Conservation (phyloP, 1,140 invertebrate genomes). For the Marisa cornuarietis region DNA sequence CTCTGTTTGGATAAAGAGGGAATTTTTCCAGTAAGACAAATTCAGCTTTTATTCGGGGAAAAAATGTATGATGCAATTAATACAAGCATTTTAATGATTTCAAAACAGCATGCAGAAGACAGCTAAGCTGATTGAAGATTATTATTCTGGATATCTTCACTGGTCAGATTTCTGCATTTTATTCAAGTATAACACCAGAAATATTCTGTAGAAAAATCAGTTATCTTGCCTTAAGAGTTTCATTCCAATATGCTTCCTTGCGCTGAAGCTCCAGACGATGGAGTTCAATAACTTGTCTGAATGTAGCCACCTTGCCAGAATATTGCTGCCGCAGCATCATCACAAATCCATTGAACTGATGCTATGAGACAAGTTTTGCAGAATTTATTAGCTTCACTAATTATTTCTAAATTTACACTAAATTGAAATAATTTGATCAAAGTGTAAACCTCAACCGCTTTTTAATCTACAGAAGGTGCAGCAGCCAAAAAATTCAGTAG, state of each 20-base stretch:
- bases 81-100: no score
- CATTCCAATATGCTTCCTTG: conserved; percentile 61
- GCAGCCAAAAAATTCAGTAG: no score
- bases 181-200: not conserved
- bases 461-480: not conserved
- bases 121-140: not conserved
- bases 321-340: conserved; percentile 52
- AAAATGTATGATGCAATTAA: not conserved
- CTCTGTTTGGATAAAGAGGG: conserved; percentile 34
- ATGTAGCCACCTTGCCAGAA: conserved; percentile 52
- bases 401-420: not conserved
- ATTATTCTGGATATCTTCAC: not conserved
- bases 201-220: conserved; percentile 1
- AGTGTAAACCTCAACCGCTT: not conserved
- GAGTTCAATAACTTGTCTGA: conserved; percentile 57
- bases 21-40: no score
- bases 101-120: not conserved
- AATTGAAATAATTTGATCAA: not conserved
- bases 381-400: not conserved
- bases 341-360: conserved; percentile 62
- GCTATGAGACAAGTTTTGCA: conserved; percentile 33
- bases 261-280: conserved; percentile 47
- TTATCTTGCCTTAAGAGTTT: conserved; percentile 46
- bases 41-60: no score
- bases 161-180: not conserved